These are phyloP conservation scores for Riptortus pedestris DNA, from an alignment of 1,140 invertebrate species.

Conservation along the genomic window DNA sequence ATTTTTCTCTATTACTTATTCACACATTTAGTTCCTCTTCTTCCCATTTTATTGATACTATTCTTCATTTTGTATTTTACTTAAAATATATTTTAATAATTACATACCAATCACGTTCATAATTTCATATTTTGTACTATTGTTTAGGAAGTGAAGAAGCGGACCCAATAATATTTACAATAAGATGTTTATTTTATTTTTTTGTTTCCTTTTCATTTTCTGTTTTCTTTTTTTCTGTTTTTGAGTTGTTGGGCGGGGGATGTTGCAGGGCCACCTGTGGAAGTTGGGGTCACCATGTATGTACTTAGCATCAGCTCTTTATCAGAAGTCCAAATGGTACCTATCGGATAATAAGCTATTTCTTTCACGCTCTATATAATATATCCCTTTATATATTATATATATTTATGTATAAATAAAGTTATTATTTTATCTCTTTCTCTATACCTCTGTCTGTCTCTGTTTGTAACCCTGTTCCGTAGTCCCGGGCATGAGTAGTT, in stretches of 20 bases:
- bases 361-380: constrained; percentile 23
- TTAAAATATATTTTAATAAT: no score
- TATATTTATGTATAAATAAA: constrained; percentile 17
- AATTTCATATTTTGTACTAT: no score
- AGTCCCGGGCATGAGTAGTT: constrained; percentile 11
- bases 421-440: constrained; percentile 20
- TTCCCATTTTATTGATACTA: no score
- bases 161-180: no score
- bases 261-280: constrained; percentile 52
- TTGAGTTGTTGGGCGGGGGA: constrained; percentile 14
- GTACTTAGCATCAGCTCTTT: constrained; percentile 97
- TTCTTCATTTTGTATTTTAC: no score
- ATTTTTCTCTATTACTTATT: no score
- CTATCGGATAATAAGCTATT: constrained; percentile 34
- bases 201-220: background rate
- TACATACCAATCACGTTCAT: no score
- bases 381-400: constrained; percentile 18
- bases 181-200: background rate
- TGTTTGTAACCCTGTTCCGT: constrained; percentile 3
- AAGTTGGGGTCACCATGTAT: constrained; percentile 95
- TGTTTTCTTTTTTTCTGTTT: constrained; percentile 2
- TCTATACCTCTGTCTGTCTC: constrained; percentile 19
- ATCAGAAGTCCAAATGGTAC: constrained; percentile 98
- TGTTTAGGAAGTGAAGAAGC: no score
- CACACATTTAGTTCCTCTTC: no score